phyloP scores from a whole-genome alignment of 2,113 vertebrate species.

The Cisticola juncidis region DNA sequence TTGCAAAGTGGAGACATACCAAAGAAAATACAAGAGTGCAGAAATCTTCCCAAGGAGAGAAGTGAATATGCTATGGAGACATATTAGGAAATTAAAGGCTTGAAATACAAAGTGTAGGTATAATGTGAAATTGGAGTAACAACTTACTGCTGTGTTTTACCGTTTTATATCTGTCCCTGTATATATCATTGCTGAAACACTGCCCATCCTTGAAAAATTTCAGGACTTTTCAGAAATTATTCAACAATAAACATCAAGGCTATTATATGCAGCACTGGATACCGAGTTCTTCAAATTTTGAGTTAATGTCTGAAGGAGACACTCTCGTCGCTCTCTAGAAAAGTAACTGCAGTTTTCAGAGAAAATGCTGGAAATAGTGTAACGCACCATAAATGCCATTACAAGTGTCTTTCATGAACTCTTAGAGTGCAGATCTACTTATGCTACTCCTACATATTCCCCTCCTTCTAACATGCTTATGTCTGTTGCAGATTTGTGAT shows the following conservation, averaged over 20 bases:
- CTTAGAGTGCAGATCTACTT: neutral
- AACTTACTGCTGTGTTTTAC: neutral
- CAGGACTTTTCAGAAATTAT: neutral
- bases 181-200: neutral
- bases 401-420: neutral
- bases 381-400: neutral
- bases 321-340: neutral
- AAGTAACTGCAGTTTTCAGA: neutral
- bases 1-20: neutral
- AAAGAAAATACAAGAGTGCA: neutral
- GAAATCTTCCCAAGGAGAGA: neutral
- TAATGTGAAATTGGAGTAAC: neutral
- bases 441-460: neutral
- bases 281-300: neutral
- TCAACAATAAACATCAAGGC: neutral
- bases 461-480: neutral
- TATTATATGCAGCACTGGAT: neutral
- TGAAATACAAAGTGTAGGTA: neutral
- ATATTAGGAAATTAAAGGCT: neutral
- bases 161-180: neutral
- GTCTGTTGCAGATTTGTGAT: neutral
- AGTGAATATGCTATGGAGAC: neutral
- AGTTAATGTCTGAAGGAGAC: neutral
- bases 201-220: neutral
- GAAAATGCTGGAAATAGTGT: neutral